A percentile compares a stretch with the other conserved stretches of the same genome.
Evolutionary conservation across 2,797 vertebrate genomes (phyloP).

Genomic region (Rhinichthys osculus): DNA sequence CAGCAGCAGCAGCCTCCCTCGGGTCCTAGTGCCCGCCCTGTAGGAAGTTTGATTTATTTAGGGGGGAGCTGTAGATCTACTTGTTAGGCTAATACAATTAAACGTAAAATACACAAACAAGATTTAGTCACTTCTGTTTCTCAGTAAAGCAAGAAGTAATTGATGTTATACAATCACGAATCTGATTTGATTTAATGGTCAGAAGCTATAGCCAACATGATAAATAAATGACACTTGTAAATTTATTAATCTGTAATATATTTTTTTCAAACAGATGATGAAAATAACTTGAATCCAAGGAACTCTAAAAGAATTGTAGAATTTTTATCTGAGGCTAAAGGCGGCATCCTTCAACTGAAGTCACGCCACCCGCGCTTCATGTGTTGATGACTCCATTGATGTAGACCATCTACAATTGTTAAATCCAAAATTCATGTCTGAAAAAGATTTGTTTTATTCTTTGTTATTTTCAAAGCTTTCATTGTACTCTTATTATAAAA

Average conservation of each 20-base stretch:
- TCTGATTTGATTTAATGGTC: background rate
- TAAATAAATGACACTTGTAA: background rate
- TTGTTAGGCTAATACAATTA: background rate
- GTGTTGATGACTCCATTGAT: constrained; percentile 1
- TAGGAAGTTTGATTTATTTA: background rate
- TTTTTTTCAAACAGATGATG: constrained; percentile 8
- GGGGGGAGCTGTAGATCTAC: background rate
- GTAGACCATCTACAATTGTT: background rate
- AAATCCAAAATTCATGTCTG: background rate
- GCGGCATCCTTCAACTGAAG: constrained; percentile 10
- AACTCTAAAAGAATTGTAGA: constrained; percentile 7
- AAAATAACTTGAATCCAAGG: background rate
- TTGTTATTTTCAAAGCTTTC: background rate
- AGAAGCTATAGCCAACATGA: background rate
- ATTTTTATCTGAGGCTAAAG: constrained; percentile 3
- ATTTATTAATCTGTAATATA: constrained; percentile 1
- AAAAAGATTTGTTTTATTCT: background rate
- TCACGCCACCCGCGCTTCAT: background rate
- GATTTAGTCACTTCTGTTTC: background rate
- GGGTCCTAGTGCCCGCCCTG: background rate
- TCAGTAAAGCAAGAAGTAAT: background rate
- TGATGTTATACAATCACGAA: background rate
- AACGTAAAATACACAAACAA: background rate
- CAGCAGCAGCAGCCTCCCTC: background rate
- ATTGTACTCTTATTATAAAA: background rate